Evolutionary conservation across 2,888 invertebrate genomes (phyloP), one percentile per base, ranked within the genome.

Genomic region (Drosophila robusta): DNA sequence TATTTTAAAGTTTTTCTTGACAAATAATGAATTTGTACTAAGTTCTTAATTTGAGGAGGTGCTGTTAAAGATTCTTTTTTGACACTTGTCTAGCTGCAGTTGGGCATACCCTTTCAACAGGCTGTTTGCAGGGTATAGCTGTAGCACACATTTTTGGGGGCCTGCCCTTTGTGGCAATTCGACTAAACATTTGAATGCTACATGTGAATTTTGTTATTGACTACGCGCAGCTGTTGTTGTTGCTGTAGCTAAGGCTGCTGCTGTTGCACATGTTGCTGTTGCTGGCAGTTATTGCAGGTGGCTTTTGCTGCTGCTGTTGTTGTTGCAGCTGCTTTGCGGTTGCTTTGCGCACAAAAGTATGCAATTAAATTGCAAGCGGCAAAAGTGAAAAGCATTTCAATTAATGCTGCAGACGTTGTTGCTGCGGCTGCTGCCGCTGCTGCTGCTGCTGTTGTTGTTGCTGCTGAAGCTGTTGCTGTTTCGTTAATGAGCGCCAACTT

Each of bases 331-430:
- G 55, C 26, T 66, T 55, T 73, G 75, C 60, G 69, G 72, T 65
- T 82, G 86, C 80, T 46, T 61, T 69, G 79, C 72, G 61, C 83
- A 51, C 47, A 61, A 68, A 84, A 70, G 75, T 68, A 68, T 80
- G 80, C 80, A 87, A 80, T 87, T 81, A 79, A 87, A 82, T 81
- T 72, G 74, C 70, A 70, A 47, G 29, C 26, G 9, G 61, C 60
- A 64, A 82, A 88, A 83, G 84, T 83, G 80, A 83, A 80, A 88
- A 83, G 84, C 80, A 83, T 89, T 83, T 87, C 87, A 88, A 89
- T 83, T 83, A 83, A 77, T 80, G 87, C 61, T 56, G 72, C 70
- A 63, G 68, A 73, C 57, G 66, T 46, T 58, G 38, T 24, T 36
- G 41, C 14, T 12, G 42, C 26, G 46, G 47, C 12, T 44, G 41